phyloP scores from a whole-genome alignment of 2,888 invertebrate genomes.

The Biston betularia region DNA sequence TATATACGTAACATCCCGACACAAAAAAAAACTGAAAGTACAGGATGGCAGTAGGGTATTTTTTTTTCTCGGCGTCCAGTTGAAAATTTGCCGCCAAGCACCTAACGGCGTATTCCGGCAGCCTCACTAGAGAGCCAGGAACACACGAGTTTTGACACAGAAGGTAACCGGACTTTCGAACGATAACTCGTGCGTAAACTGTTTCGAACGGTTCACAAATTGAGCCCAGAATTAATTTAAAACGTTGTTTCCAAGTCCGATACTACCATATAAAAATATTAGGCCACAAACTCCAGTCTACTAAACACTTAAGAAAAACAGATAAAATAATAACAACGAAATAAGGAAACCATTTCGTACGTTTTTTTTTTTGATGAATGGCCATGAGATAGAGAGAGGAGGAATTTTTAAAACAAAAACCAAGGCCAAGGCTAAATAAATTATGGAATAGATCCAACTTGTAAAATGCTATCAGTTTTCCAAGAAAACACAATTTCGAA shows the following conservation, averaged over 20 bases:
- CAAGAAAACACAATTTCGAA: neutral
- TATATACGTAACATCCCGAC: no score
- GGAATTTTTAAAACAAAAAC: conserved; percentile 27
- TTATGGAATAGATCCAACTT: conserved; percentile 5
- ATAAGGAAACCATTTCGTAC: conserved; percentile 12
- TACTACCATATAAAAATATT: no score
- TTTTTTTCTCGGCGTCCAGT: no score
- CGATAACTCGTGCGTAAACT: no score
- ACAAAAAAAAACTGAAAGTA: no score
- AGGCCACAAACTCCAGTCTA: neutral
- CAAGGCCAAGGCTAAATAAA: conserved; percentile 15
- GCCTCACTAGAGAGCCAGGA: no score
- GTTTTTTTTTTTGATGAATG: conserved; percentile 11
- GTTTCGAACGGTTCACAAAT: no score
- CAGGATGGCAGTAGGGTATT: no score
- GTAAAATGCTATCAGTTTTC: neutral
- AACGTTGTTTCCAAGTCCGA: neutral
- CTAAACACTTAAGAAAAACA: neutral
- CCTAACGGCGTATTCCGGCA: no score
- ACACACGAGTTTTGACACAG: no score
- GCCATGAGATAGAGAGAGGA: conserved; percentile 22
- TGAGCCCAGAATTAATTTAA: neutral
- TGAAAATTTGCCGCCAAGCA: no score
- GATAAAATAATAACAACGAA: neutral
- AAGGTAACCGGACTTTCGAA: no score